Evolutionary conservation across 2,888 invertebrate genomes (phyloP).

Genomic region (Bugula neritina): DNA sequence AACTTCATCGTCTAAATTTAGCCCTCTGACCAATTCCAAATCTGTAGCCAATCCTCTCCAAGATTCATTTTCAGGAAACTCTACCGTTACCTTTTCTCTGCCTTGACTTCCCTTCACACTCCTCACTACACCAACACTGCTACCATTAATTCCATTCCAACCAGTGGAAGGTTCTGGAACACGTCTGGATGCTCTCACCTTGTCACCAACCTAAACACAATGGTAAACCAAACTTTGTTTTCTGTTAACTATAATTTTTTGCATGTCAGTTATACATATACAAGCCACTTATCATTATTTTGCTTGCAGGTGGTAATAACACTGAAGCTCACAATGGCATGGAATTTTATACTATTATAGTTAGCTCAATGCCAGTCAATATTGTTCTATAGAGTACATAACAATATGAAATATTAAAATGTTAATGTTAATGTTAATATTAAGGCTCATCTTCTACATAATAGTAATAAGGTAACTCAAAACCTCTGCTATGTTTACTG

Average conservation of each 20-base stretch:
- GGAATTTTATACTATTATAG: too few species aligned
- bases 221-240: too few species aligned
- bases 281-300: too few species aligned
- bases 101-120: not conserved
- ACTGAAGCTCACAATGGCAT: not conserved
- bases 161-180: conserved; percentile 6
- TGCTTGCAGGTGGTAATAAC: not conserved
- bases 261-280: too few species aligned
- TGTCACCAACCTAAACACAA: not conserved
- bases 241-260: too few species aligned
- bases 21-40: not conserved
- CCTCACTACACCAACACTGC: not conserved
- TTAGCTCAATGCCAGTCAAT: too few species aligned
- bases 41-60: not conserved
- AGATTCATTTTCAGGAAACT: not conserved
- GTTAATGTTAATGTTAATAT: too few species aligned
- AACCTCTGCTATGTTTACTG: too few species aligned
- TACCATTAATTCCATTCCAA: not conserved
- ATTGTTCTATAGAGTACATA: too few species aligned
- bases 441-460: too few species aligned
- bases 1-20: not conserved
- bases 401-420: too few species aligned
- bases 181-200: not conserved
- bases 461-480: too few species aligned
- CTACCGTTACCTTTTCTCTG: not conserved